A percentile compares a stretch with the other conserved stretches of the same genome.
These are phyloP conservation scores for Drosophila nasuta DNA, from an alignment of 1,140 invertebrate species.

Conservation along the genomic window DNA sequence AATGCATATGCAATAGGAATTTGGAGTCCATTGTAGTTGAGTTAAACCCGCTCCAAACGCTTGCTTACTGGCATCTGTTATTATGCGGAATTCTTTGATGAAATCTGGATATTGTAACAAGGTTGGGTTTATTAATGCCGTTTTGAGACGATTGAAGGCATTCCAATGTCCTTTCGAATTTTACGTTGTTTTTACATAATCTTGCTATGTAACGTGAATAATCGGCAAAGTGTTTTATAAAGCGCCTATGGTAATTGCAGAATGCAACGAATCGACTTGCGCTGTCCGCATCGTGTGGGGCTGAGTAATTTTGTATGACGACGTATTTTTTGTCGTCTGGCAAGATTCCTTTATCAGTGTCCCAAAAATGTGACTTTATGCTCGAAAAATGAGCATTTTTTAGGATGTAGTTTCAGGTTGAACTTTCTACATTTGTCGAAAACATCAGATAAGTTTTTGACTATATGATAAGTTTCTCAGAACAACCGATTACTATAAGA, in stretches of 20 bases:
- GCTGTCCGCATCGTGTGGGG: too few relatives aligned
- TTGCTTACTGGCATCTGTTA: constrained; percentile 8
- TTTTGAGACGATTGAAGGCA: too few relatives aligned
- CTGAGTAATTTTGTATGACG: neutral
- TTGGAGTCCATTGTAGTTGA: constrained; percentile 10
- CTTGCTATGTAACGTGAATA: too few relatives aligned
- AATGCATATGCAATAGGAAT: constrained; percentile 18
- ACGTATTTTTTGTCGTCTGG: constrained; percentile 7
- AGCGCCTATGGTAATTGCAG: too few relatives aligned
- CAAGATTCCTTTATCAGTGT: neutral
- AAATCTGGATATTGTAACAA: too few relatives aligned
- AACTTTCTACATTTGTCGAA: neutral
- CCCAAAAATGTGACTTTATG: constrained; percentile 14
- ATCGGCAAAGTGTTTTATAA: too few relatives aligned
- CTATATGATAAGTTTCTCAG: neutral
- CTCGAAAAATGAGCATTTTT: constrained; percentile 3
- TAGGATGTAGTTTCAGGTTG: neutral
- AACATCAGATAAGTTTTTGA: neutral
- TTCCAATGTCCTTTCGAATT: too few relatives aligned
- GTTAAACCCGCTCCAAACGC: constrained; percentile 21
- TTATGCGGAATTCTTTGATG: neutral
- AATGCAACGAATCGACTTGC: too few relatives aligned
- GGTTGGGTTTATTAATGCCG: too few relatives aligned
- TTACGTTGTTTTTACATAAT: too few relatives aligned
- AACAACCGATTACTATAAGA: neutral